Conservation (phyloP, 2,888 invertebrate genomes). For the Drosophila koepferae region DNA sequence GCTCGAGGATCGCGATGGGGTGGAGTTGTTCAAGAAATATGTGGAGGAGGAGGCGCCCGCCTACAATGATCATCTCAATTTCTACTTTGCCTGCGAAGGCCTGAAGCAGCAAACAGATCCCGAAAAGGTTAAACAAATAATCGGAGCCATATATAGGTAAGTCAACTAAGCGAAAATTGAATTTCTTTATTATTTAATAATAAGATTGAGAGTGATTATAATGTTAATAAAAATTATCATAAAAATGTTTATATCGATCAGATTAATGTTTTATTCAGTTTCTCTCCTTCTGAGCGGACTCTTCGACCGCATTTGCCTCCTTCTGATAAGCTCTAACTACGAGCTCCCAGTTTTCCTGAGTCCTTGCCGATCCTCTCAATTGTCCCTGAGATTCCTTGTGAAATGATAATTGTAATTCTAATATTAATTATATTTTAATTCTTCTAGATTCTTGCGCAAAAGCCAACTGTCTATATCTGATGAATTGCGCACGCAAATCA, state of each 20-base stretch:
- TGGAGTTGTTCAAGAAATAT: conserved; percentile 93
- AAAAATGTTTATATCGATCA: too few relatives aligned
- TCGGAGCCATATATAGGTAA: conserved; percentile 93
- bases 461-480: conserved; percentile 93
- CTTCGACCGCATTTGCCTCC: too few relatives aligned
- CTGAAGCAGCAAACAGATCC: conserved; percentile 92
- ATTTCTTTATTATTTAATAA: neutral
- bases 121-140: conserved; percentile 90
- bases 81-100: conserved; percentile 97
- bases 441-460: conserved; percentile 90
- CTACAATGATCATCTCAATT: conserved; percentile 93
- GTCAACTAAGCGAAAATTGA: conserved; percentile 38
- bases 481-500: conserved; percentile 92
- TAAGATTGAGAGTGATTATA: neutral
- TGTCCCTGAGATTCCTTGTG: neutral
- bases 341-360: too few relatives aligned
- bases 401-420: neutral
- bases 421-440: neutral
- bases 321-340: too few relatives aligned
- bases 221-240: neutral
- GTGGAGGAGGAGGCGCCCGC: conserved; percentile 91
- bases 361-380: neutral
- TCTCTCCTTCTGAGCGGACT: too few relatives aligned
- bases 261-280: too few relatives aligned
- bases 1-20: conserved; percentile 95